Percentiles rank a stretch among this genome's conserved stretches.
Conservation (phyloP, 2,113 vertebrate genomes). For the Blennius ocellaris region DNA sequence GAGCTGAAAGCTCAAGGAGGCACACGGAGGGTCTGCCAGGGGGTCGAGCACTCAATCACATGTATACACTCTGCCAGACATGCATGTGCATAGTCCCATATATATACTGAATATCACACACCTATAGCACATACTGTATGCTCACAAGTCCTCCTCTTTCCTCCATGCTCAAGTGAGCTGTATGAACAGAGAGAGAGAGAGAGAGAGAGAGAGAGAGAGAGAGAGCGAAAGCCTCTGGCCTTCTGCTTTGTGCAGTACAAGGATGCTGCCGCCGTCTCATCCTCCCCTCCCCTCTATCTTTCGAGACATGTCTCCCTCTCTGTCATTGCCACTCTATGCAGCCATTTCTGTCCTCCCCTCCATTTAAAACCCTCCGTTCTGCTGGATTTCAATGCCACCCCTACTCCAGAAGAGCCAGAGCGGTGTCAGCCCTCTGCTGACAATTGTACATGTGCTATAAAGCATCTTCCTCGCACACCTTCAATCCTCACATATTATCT, state of each 20-base stretch:
- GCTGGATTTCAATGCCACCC: slow-evolving; percentile 38
- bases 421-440: slow-evolving; percentile 36
- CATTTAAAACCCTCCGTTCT: slow-evolving; percentile 53
- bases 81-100: slow-evolving; percentile 32
- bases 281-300: slow-evolving; percentile 32
- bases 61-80: too few species aligned
- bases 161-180: slow-evolving; percentile 30
- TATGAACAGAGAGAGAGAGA: slow-evolving; percentile 10
- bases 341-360: slow-evolving; percentile 62
- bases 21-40: slow-evolving; percentile 23
- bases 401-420: slow-evolving; percentile 12
- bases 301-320: slow-evolving; percentile 57
- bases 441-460: slow-evolving; percentile 58
- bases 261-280: slow-evolving; percentile 36
- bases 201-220: not conserved
- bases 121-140: slow-evolving; percentile 34
- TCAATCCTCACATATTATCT: slow-evolving; percentile 3
- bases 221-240: slow-evolving; percentile 16
- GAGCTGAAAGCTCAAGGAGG: slow-evolving; percentile 38
- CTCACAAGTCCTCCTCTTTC: slow-evolving; percentile 8
- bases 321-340: slow-evolving; percentile 47
- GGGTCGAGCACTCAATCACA: slow-evolving; percentile 22
- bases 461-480: slow-evolving; percentile 40
- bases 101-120: slow-evolving; percentile 12
- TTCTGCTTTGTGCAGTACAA: slow-evolving; percentile 49